Base-by-base conservation (phyloP, 2,113 vertebrate species). In the Pollachius pollachius region DNA sequence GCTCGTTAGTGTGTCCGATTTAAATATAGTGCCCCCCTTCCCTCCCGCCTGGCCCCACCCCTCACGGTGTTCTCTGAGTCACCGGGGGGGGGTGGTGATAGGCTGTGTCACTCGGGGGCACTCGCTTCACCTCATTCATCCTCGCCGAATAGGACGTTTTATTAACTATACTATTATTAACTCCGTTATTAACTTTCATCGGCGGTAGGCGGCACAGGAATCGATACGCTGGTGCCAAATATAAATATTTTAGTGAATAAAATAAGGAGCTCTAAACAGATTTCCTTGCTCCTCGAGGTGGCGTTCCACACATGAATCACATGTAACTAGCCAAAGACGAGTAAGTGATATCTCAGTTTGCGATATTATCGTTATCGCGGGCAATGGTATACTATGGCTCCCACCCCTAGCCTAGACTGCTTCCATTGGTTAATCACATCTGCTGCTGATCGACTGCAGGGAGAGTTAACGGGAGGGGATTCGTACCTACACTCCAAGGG, bases 1-100 rank as follows among this genome's bases (percentile, higher is more conserved):
- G 73, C 82, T 85, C 78, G 87, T 89, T 87, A 91, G 88, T 84
- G 84, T 90, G 88, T 88, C 87, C 84, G 83, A 90, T 23, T 23
- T 88, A 90, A 90, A 90, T 87, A 87, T 85, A 89, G 86, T 85
- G 78, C 72, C 84, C 87, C 67, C 75, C 71, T 77, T 80, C 75
- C 69, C 67, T 81, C 81, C 82, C 75, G n/a, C 23, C 23, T 2
- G 23, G 23, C 23, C 23, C 61, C 72, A 73, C 41, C 73, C 80
- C 80, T 70, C 78, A 79, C 18, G 52, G 74, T 9, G 12, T 48
- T 48, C 6, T 48, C 41, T 48, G 41, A 48, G 41, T 9, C 41
- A 48, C 8, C 12, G 83, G 41, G 8, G 12, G 74, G 70, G 34
- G 71, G 82, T 76, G 80, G 63, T 82, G 65, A 82, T 86, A 89